A percentile compares a stretch with the other conserved stretches of the same genome.
Evolutionary conservation across 2,797 vertebrate species (phyloP).

Genomic region (Bradypodion pumilum): DNA sequence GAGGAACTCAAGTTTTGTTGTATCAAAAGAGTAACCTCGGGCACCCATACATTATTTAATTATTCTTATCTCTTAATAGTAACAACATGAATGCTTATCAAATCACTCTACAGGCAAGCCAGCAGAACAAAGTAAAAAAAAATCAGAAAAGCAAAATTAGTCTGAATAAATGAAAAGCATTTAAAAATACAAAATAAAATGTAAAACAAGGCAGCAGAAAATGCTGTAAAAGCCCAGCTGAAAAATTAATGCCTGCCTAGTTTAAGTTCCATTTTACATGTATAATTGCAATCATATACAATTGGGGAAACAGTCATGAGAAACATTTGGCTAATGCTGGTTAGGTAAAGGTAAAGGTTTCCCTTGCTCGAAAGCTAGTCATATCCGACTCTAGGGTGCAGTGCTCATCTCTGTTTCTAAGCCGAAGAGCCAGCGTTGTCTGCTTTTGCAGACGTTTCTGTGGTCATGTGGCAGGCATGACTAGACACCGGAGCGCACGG

Average conservation of each 20-base stretch:
- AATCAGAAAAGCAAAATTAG: constrained; percentile 38
- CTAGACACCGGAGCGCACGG: too few relatives aligned
- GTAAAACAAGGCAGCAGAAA: constrained; percentile 20
- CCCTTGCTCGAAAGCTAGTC: too few relatives aligned
- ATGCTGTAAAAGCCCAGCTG: constrained; percentile 30
- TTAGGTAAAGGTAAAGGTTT: too few relatives aligned
- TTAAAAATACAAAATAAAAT: constrained; percentile 17
- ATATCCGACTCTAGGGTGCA: too few relatives aligned
- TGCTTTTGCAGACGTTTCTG: too few relatives aligned
- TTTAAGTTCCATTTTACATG: constrained; percentile 42
- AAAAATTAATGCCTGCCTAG: constrained; percentile 34
- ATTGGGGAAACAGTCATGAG: constrained; percentile 50
- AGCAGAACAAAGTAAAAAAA: neutral
- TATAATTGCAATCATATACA: constrained; percentile 37
- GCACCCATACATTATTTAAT: constrained; percentile 33
- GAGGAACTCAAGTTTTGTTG: neutral
- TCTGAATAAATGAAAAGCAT: constrained; percentile 26
- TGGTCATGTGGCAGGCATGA: too few relatives aligned
- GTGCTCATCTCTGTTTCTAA: too few relatives aligned
- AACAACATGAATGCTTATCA: neutral
- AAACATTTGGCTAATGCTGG: constrained; percentile 48
- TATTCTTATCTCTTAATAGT: constrained; percentile 40
- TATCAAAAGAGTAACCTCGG: constrained; percentile 19
- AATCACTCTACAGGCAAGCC: constrained; percentile 1
- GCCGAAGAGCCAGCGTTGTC: too few relatives aligned